Conservation (phyloP, 2,113 vertebrate genomes). For the Synodontis membranacea region DNA sequence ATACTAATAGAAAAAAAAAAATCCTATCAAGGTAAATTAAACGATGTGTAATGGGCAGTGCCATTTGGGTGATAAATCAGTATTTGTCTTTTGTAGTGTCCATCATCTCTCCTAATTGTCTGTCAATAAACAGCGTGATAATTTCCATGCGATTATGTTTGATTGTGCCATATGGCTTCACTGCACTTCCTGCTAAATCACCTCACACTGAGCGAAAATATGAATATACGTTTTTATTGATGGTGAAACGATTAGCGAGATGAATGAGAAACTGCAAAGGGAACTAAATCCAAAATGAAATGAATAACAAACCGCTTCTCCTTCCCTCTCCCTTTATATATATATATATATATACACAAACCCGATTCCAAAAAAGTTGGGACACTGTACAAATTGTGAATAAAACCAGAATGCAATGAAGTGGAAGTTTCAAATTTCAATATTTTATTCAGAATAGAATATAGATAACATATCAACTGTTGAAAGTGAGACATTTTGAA, state of each 20-base stretch:
- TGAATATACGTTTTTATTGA: slow-evolving; percentile 61
- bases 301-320: slow-evolving; percentile 71
- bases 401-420: too few relatives aligned
- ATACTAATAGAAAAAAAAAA: background rate
- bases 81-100: slow-evolving; percentile 28
- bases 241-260: slow-evolving; percentile 59
- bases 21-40: background rate
- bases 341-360: too few relatives aligned
- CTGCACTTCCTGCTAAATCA: slow-evolving; percentile 46
- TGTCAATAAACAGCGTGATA: slow-evolving; percentile 51
- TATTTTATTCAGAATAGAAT: too few relatives aligned
- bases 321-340: slow-evolving; percentile 48
- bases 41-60: background rate
- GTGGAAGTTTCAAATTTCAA: too few relatives aligned
- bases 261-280: slow-evolving; percentile 64
- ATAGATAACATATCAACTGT: too few relatives aligned
- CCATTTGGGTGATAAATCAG: slow-evolving; percentile 34
- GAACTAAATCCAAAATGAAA: slow-evolving; percentile 67
- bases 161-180: slow-evolving; percentile 54
- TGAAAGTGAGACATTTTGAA: too few relatives aligned
- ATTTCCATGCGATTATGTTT: slow-evolving; percentile 56
- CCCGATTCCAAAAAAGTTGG: too few relatives aligned
- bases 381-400: too few relatives aligned
- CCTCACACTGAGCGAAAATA: slow-evolving; percentile 42
- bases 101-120: slow-evolving; percentile 48